Evolutionary conservation across 2,888 invertebrate species (phyloP), one percentile per base, ranked within the genome.

Genomic region (Cephalotes varians): DNA sequence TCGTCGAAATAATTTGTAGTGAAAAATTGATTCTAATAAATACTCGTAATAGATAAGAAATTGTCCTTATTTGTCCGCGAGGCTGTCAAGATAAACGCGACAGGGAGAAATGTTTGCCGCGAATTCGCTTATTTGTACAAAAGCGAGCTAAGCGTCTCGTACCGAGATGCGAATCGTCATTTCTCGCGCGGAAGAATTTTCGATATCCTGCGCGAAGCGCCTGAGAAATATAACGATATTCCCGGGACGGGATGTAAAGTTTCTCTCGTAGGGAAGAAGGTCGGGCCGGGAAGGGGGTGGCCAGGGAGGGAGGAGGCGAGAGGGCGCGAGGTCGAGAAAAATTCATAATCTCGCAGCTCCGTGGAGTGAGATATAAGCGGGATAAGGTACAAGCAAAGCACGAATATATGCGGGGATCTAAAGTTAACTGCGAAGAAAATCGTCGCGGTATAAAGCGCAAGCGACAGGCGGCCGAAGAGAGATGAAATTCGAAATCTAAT

Each of bases 281-380:
- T 58, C 34, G 76, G 18, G n/a, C 18, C n/a, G n/a, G 1, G 9
- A 49, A 25, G 18, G 5, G 34, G 21, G 3, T 21, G 51, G 3
- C 21, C 37, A 40, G 44, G 15, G 15, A 47, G 15, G 15, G 15
- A 37, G 18, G 12, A 40, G 44, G 21, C 5, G 21, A 2, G 21
- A 56, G 54, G 56, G 54, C 34, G 65, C 34, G 71, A 71, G 56
- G 44, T 47, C 25, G 77, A 79, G 71, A 79, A 79, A 79, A 79
- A 79, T 79, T 79, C 77, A 79, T 79, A 79, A 79, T 79, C 77
- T 79, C 77, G 71, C 77, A 71, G 71, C 71, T 25, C 34, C 56
- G 34, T 58, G 44, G 34, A 79, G 47, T 79, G 71, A 79, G 71
- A 79, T 71, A 79, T 69, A 79, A 79, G 77, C 71, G 37, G 28